Base-by-base conservation (phyloP, 2,888 invertebrate species). In the Drosophila neutralis region DNA sequence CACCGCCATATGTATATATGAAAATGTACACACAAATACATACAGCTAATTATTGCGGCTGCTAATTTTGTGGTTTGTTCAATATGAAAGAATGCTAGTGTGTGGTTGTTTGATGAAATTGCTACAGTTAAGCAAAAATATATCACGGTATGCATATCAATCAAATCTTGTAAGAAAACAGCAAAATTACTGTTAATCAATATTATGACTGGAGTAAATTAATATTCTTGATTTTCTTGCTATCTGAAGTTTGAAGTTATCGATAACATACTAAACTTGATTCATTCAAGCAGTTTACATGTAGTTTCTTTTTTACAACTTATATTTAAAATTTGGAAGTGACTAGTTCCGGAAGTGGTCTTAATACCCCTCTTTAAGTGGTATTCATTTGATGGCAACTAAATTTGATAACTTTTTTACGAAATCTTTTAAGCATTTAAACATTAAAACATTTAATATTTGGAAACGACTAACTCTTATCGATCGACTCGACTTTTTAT, bases 31-130 rank as follows among this genome's bases (percentile, higher is more conserved):
- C 5, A 42, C 6, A 42, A 42, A 21, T n/a, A 42, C n/a, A 13
- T 13, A n/a, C 42, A 42, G 21, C 4, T 6, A 42, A 42, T 13
- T 11, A 21, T 21, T 21, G 13, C 7, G 7, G 0, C 5, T 4
- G 21, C 13, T 2, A 4, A 21, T 13, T 7, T 21, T 45, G 13
- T 7, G 7, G 2, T 45, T 13, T 45, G 21, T 45, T 82, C 73
- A n/a, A 4, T 2, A 21, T 21, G n/a, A 40, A n/a, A 11, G 4
- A 4, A n/a, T 0, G 21, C 1, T 21, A 21, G 21, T 21, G 21
- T 21, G 1, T 38, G 0, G 38, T 18, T 38, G 18, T 18, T 38
- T 18, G 8, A 38, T 8, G n/a, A n/a, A n/a, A 4, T 40, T 40
- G n/a, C 10, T 10, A n/a, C 40, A n/a, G 10, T n/a, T 33, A 11